Percentiles rank a stretch among this genome's conserved stretches.
These are phyloP conservation scores for Acrocephalus arundinaceus DNA, from an alignment of 2,113 vertebrate species.

Conservation along the genomic window DNA sequence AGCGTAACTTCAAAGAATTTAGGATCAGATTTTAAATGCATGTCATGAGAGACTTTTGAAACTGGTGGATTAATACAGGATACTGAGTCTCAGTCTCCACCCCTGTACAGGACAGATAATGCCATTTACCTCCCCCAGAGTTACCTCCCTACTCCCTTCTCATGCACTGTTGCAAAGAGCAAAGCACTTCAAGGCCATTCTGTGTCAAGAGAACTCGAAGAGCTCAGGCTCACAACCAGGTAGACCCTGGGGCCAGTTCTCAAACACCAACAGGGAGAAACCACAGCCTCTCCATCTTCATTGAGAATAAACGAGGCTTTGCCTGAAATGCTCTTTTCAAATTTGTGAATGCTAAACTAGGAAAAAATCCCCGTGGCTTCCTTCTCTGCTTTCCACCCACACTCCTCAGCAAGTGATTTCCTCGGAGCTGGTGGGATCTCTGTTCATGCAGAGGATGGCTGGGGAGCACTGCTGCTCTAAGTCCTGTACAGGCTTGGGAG, in stretches of 20 bases:
- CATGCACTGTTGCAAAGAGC: neutral
- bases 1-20: neutral
- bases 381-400: neutral
- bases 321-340: neutral
- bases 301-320: neutral
- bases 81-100: neutral
- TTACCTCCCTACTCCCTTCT: neutral
- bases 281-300: neutral
- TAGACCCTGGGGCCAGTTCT: neutral
- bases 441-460: neutral
- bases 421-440: neutral
- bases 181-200: neutral
- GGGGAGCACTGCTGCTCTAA: neutral
- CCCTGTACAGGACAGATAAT: neutral
- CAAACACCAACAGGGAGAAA: neutral
- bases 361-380: neutral
- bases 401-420: neutral
- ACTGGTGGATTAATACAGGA: neutral
- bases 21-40: neutral
- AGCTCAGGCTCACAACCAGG: neutral
- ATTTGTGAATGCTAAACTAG: neutral
- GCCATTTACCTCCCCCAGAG: neutral
- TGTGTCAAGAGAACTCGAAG: neutral
- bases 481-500: rapidly evolving
- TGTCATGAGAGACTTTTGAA: neutral